phyloP scores from a whole-genome alignment of 1,140 invertebrate species.

The Gryllus bimaculatus region DNA sequence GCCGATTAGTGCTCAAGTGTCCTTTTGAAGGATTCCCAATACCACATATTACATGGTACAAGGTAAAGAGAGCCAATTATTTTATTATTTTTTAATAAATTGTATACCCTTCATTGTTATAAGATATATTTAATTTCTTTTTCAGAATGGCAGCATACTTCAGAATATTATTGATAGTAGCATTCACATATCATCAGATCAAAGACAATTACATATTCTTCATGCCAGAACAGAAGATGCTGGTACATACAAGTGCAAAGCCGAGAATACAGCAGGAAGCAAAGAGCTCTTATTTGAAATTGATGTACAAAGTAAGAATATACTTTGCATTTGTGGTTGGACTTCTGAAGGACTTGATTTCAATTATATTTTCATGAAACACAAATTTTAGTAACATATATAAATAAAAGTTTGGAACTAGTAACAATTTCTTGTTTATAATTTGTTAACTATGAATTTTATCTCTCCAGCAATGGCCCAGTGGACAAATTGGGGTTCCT shows the following conservation, averaged over 20 bases:
- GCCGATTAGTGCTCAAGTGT: conserved; percentile 24
- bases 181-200: conserved; percentile 25
- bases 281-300: conserved; percentile 33
- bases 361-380: not conserved
- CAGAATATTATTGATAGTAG: not conserved
- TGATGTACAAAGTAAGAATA: conserved; percentile 30
- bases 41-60: conserved; percentile 27
- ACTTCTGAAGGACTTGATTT: not conserved
- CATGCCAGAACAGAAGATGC: conserved; percentile 27
- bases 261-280: conserved; percentile 33
- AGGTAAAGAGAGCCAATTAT: conserved; percentile 18
- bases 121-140: conserved; percentile 7
- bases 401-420: not conserved
- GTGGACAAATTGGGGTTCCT: conserved; percentile 42
- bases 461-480: conserved; percentile 34
- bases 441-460: too few species aligned
- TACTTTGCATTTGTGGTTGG: not conserved
- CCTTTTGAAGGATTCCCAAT: conserved; percentile 24
- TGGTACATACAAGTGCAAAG: conserved; percentile 38
- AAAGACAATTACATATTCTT: conserved; percentile 25
- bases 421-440: too few species aligned
- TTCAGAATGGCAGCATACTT: conserved; percentile 21
- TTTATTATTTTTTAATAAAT: too few species aligned
- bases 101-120: too few species aligned
- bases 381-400: not conserved